Evolutionary conservation across 2,888 invertebrate species (phyloP).

Genomic region (Drosophila mercatorum): DNA sequence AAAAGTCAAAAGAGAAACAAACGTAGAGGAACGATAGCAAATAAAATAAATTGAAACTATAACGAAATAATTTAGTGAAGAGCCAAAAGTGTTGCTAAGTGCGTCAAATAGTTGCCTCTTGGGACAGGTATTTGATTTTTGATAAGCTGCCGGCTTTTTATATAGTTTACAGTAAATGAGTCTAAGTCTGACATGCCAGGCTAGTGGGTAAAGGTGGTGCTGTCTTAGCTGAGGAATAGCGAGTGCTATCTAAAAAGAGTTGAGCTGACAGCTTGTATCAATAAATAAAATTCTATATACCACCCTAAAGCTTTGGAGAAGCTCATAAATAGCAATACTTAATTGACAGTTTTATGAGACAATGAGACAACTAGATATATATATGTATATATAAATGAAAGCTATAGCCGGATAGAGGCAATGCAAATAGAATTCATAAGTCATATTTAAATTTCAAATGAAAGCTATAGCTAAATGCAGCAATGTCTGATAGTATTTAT

Average conservation of each 20-base stretch:
- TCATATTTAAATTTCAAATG: not conserved
- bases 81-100: not conserved
- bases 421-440: not conserved
- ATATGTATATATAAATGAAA: not conserved
- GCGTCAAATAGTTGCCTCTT: not conserved
- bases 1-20: not conserved
- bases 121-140: constrained; percentile 6
- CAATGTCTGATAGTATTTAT: not conserved
- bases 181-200: not conserved
- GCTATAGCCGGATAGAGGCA: not conserved
- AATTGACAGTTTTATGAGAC: not conserved
- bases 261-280: not conserved
- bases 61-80: not conserved
- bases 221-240: not conserved
- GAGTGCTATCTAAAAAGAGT: not conserved
- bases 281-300: not conserved
- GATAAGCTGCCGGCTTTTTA: constrained; percentile 3
- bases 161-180: not conserved
- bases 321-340: not conserved
- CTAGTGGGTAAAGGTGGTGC: not conserved
- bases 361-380: not conserved
- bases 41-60: constrained; percentile 2
- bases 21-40: not conserved
- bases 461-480: not conserved
- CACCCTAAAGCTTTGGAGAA: not conserved